These are phyloP conservation scores for Himalopsyche anomala DNA, from an alignment of 2,888 invertebrate species.

Conservation along the genomic window DNA sequence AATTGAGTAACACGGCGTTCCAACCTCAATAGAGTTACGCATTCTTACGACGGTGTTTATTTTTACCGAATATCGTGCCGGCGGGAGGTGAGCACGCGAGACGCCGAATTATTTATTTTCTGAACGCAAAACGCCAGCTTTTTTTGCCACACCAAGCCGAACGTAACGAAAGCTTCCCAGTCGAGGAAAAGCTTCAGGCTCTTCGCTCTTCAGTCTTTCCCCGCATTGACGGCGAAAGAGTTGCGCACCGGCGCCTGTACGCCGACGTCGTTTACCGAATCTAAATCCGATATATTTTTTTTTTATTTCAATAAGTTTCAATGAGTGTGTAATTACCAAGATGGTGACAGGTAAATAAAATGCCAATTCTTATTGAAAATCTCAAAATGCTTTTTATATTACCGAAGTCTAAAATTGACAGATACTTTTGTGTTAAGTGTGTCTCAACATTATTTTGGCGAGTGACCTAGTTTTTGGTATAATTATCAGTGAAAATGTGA, in stretches of 20 bases:
- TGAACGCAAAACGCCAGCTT: constrained; percentile 44
- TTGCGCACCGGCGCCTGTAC: constrained; percentile 39
- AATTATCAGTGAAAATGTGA: constrained; percentile 20
- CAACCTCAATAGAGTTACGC: constrained; percentile 34
- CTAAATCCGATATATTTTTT: constrained; percentile 52
- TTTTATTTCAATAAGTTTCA: constrained; percentile 52
- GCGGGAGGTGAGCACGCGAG: constrained; percentile 47
- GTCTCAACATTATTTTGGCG: constrained; percentile 4
- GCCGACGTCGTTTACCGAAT: constrained; percentile 42
- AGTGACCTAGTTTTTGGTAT: constrained; percentile 10
- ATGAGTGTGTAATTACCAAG: constrained; percentile 49
- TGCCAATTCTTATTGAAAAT: not conserved
- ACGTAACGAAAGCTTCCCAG: constrained; percentile 41
- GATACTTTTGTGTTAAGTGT: constrained; percentile 18
- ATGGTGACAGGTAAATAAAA: constrained; percentile 60
- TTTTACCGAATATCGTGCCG: constrained; percentile 47
- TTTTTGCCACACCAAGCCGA: constrained; percentile 16
- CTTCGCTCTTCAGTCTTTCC: constrained; percentile 50
- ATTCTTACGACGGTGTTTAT: constrained; percentile 48
- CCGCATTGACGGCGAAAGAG: constrained; percentile 49
- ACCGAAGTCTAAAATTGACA: not conserved
- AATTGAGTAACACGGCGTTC: constrained; percentile 16
- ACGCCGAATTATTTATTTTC: constrained; percentile 15
- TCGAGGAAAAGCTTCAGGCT: constrained; percentile 43
- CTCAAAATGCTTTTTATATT: not conserved